These are phyloP conservation scores for Cryptus armator DNA, from an alignment of 2,888 invertebrate species.

Conservation along the genomic window DNA sequence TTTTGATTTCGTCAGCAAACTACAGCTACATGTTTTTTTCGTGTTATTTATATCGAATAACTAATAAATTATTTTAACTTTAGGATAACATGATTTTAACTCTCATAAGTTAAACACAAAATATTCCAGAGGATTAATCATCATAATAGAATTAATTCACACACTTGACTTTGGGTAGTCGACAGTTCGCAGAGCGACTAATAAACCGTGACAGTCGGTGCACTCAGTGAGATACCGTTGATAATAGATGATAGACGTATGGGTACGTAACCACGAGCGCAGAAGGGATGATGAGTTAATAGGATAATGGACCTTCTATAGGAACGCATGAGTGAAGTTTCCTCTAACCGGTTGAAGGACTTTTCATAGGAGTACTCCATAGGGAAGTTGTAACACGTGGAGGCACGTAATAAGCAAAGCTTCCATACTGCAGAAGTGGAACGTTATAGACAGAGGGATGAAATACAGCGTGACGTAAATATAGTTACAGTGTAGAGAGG, in stretches of 20 bases:
- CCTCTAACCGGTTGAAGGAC: conserved; percentile 70
- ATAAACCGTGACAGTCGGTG: conserved; percentile 37
- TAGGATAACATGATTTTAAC: no score
- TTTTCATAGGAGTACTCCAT: conserved; percentile 29
- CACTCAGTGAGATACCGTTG: conserved; percentile 56
- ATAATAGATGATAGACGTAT: conserved; percentile 38
- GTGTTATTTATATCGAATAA: no score
- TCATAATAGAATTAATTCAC: background rate
- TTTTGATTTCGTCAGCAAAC: no score
- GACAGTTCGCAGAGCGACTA: conserved; percentile 14
- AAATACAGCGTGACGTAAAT: background rate
- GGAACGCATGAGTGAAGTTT: conserved; percentile 75
- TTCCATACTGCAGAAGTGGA: conserved; percentile 4
- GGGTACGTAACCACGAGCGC: background rate
- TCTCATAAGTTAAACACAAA: no score
- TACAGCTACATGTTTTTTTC: no score
- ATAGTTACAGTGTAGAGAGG: background rate
- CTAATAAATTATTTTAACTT: no score
- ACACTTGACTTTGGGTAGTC: background rate
- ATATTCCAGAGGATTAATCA: background rate
- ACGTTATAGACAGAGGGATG: conserved; percentile 15
- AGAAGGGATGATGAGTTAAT: conserved; percentile 46
- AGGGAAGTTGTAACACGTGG: conserved; percentile 32
- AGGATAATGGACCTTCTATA: conserved; percentile 60
- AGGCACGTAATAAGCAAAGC: conserved; percentile 39